Evolutionary conservation across 2,113 vertebrate genomes (phyloP).

Genomic region (Amblyopsis rosae): DNA sequence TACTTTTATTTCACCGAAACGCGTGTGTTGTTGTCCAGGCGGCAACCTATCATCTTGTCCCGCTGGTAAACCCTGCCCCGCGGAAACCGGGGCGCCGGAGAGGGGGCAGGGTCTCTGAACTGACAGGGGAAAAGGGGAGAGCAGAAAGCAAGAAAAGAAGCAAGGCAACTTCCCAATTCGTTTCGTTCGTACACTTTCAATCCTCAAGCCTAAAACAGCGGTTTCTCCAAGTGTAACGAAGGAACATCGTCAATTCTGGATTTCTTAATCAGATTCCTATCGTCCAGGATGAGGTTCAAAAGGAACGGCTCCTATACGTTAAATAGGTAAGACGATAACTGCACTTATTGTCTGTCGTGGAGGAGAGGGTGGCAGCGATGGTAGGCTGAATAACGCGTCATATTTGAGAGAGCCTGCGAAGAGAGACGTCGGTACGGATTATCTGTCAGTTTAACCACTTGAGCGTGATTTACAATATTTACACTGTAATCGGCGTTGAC

Average conservation of each 20-base stretch:
- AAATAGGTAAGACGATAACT: conserved; percentile 63
- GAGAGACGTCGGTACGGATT: no score
- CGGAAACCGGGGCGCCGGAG: conserved; percentile 40
- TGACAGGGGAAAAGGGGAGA: conserved; percentile 14
- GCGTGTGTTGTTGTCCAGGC: neutral
- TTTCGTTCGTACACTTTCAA: conserved; percentile 43
- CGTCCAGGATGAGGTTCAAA: conserved; percentile 76
- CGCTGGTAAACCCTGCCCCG: conserved; percentile 53
- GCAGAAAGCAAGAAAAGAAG: conserved; percentile 35
- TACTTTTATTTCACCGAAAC: conserved; percentile 16
- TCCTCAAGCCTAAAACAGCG: neutral
- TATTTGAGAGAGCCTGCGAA: neutral
- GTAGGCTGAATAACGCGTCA: neutral
- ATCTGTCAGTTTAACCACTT: no score
- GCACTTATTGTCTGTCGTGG: conserved; percentile 7
- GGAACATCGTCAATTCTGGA: conserved; percentile 68
- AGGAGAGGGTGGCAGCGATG: neutral
- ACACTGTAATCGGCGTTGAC: no score
- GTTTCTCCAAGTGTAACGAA: conserved; percentile 32
- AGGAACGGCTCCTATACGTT: conserved; percentile 74
- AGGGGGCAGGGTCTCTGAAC: conserved; percentile 25
- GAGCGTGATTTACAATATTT: no score
- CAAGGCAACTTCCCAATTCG: conserved; percentile 21
- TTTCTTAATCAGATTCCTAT: conserved; percentile 74
- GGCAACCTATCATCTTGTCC: conserved; percentile 5